Conservation (phyloP, 2,888 invertebrate genomes). For the Dioctria rufipes region DNA sequence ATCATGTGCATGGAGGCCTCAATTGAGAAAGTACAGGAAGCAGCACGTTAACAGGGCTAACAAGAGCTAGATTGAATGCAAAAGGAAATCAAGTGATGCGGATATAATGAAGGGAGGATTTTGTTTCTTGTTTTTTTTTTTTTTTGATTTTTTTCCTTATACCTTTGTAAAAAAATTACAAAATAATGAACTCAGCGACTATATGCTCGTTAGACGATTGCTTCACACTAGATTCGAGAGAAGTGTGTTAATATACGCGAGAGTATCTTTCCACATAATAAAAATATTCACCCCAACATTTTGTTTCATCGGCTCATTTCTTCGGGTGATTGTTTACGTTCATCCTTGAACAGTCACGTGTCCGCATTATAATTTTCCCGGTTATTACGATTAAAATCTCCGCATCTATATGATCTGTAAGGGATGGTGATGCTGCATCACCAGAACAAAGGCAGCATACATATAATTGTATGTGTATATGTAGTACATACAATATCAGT, state of each 20-base stretch:
- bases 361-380: constrained; percentile 53
- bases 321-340: neutral
- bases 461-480: no score
- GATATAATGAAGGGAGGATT: constrained; percentile 26
- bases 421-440: neutral
- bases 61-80: constrained; percentile 2
- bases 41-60: constrained; percentile 14
- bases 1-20: constrained; percentile 34
- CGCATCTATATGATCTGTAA: neutral
- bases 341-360: constrained; percentile 51
- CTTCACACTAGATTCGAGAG: no score
- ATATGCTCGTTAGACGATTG: no score
- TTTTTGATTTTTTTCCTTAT: neutral
- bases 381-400: constrained; percentile 36
- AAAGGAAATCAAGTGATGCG: constrained; percentile 36
- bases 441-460: constrained; percentile 13
- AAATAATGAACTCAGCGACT: constrained; percentile 4
- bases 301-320: no score
- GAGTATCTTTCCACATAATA: neutral
- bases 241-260: neutral
- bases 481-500: constrained; percentile 3
- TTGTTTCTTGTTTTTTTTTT: no score
- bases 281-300: neutral
- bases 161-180: neutral
- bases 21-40: constrained; percentile 6